Evolutionary conservation across 1,140 invertebrate genomes (phyloP).

Genomic region (Paralvinella palmiformis): DNA sequence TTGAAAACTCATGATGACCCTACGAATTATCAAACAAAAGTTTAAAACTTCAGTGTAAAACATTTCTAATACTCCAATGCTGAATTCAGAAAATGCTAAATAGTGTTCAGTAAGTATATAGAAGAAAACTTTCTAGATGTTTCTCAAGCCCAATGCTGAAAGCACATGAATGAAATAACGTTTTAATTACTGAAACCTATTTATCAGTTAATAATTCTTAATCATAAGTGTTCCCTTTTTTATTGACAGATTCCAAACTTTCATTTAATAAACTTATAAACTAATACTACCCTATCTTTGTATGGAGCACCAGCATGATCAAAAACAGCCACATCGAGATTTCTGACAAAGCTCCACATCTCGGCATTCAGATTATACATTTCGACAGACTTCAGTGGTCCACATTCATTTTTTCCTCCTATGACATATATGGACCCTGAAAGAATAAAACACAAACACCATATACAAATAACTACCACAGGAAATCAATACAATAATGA

Average conservation of each 20-base stretch:
- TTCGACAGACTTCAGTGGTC: conserved; percentile 25
- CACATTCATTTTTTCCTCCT: conserved; percentile 25
- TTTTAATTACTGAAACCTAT: not conserved
- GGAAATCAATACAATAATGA: no score
- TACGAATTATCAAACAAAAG: not conserved
- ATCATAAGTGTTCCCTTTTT: not conserved
- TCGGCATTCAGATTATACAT: conserved; percentile 22
- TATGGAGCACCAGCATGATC: conserved; percentile 26
- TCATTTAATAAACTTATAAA: not conserved
- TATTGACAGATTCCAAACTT: not conserved
- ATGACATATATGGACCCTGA: conserved; percentile 29
- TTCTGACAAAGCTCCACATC: conserved; percentile 23
- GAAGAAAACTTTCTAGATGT: not conserved
- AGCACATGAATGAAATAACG: not conserved
- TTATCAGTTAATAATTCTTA: not conserved
- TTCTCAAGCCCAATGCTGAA: not conserved
- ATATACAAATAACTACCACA: not conserved
- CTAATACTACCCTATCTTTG: conserved; percentile 21
- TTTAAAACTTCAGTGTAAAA: not conserved
- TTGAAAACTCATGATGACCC: not conserved
- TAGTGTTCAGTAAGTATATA: not conserved
- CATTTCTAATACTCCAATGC: not conserved
- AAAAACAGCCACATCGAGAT: conserved; percentile 19
- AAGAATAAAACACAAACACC: conserved; percentile 1
- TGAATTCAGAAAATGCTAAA: not conserved